Evolutionary conservation across 2,797 vertebrate genomes (phyloP), one percentile per base, ranked within the genome.

Genomic region (Anableps anableps): DNA sequence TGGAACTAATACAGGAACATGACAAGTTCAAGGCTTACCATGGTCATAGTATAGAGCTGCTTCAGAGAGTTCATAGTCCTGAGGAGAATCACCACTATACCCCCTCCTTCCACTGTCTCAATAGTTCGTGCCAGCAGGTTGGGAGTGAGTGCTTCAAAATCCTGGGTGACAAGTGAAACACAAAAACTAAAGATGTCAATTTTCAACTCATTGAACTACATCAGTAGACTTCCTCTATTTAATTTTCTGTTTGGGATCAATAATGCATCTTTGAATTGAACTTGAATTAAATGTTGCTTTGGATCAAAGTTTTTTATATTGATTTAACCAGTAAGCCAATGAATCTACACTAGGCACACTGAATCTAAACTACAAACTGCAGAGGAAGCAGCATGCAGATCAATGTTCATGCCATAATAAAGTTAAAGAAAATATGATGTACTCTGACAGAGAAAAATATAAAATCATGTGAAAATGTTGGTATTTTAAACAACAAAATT

Each of bases 41-140:
- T 99, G 4, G 97, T 97, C 97, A 99, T 97, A 0, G 99, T 98
- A 76, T 99, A 99, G 6, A 99, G 93, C 94, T 99, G 98, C 92
- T 98, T 99, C 68, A 99, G 96, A 0, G 99, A 99, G 87, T 97
- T 97, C 97, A 99, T 95, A 0, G 97, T 98, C 87, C 98, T 96
- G 2, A 99, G 94, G 21, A 99, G 96, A 77, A 99, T 97, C 66
- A 97, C 97, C 81, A 99, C 97, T 9, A 99, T 93, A 2, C 99
- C 99, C 0, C 99, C 98, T 0, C 99, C 99, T 95, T 99, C 98
- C 0, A 99, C 98, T 0, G 99, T 99, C 93, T 99, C 99, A 43
- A 99, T 79, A 0, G 99, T 99, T 83, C 99, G 96, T 34, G 99
- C 99, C 73, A 99, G 87, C 19, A 99, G 95, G 88, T 99, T 99